phyloP scores from a whole-genome alignment of 2,797 vertebrate species.

The Anableps anableps region DNA sequence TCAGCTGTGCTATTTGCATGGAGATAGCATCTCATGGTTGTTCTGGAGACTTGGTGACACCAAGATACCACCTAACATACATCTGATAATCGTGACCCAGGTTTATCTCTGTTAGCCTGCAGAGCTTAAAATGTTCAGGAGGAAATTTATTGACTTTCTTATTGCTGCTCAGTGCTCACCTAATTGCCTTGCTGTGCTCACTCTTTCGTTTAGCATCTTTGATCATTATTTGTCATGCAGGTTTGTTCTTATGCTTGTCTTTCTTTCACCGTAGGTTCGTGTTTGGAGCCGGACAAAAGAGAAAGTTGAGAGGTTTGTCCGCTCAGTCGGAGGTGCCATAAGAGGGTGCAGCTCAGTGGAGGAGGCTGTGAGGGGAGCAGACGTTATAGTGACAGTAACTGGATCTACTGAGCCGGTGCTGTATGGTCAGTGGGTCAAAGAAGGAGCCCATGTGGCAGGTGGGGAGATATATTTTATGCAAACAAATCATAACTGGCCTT shows the following conservation, averaged over 20 bases:
- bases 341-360: conserved; percentile 81
- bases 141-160: not conserved
- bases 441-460: conserved; percentile 95
- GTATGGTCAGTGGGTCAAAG: conserved; percentile 92
- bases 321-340: conserved; percentile 74
- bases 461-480: too few species aligned
- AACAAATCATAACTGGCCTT: too few species aligned
- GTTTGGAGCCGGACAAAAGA: conserved; percentile 87
- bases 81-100: not conserved
- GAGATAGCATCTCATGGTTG: not conserved
- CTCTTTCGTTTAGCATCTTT: not conserved
- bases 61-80: not conserved
- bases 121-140: not conserved
- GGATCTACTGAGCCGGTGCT: conserved; percentile 87
- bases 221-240: not conserved
- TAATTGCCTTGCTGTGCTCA: not conserved
- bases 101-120: not conserved
- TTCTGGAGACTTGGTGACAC: not conserved
- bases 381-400: conserved; percentile 92
- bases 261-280: conserved; percentile 82
- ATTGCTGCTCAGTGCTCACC: not conserved
- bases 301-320: conserved; percentile 79
- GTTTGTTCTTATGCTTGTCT: not conserved
- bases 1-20: not conserved
- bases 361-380: conserved; percentile 89